These are phyloP conservation scores for Enteromius radiatus DNA, from an alignment of 2,797 vertebrate genomes.

Conservation along the genomic window DNA sequence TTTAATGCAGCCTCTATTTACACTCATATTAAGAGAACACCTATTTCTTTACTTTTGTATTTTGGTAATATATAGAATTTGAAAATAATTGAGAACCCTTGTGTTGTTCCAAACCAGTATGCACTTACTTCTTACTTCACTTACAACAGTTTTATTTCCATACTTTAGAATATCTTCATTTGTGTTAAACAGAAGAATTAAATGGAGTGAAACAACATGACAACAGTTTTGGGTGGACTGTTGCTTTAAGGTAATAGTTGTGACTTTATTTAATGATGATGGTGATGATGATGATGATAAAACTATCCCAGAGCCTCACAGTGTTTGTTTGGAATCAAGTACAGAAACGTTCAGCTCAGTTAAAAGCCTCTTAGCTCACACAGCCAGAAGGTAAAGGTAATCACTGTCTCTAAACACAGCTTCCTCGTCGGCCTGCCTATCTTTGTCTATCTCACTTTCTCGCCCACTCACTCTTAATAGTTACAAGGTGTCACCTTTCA, in stretches of 20 bases:
- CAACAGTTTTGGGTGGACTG: background rate
- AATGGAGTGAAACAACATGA: background rate
- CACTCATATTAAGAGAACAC: background rate
- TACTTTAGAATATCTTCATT: background rate
- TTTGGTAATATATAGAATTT: too few species aligned
- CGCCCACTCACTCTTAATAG: background rate
- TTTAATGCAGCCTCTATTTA: background rate
- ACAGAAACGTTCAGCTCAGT: constrained; percentile 61
- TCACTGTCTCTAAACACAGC: constrained; percentile 42
- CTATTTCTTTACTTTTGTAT: background rate
- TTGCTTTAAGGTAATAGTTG: background rate
- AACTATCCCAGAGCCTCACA: constrained; percentile 47
- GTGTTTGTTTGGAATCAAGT: constrained; percentile 49
- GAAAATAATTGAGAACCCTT: background rate
- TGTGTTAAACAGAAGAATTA: background rate
- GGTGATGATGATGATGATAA: constrained; percentile 24
- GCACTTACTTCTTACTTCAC: background rate
- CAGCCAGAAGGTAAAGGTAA: constrained; percentile 48
- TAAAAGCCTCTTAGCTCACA: constrained; percentile 55
- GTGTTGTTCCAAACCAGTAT: background rate
- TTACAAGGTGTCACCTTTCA: background rate
- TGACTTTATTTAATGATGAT: constrained; percentile 15
- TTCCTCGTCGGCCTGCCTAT: background rate
- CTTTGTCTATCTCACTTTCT: background rate
- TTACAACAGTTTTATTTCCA: background rate